Evolutionary conservation across 2,113 vertebrate species (phyloP).

Genomic region (Setophaga petechia): DNA sequence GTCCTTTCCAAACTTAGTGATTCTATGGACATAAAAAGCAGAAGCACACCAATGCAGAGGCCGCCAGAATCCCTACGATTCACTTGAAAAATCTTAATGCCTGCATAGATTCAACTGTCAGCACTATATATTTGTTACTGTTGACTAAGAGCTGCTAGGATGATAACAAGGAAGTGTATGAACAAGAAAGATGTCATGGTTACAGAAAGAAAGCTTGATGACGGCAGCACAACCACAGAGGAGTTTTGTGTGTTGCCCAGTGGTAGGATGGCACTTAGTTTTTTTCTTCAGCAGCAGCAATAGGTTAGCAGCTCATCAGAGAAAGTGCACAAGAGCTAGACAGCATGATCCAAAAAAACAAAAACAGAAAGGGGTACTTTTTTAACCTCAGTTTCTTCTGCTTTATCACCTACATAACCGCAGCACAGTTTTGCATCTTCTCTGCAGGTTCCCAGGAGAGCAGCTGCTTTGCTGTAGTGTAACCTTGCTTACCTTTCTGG

Average conservation of each 20-base stretch:
- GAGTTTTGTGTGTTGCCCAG: neutral
- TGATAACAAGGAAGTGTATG: neutral
- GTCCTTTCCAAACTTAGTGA: neutral
- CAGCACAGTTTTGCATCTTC: slow-evolving; percentile 36
- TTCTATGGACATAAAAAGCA: neutral
- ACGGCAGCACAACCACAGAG: slow-evolving; percentile 7
- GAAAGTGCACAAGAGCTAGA: neutral
- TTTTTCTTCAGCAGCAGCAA: slow-evolving; percentile 9
- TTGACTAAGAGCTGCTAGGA: neutral
- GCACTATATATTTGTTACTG: neutral
- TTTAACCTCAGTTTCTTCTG: slow-evolving; percentile 48
- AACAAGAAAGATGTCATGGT: neutral
- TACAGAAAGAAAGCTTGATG: neutral
- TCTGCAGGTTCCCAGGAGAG: slow-evolving; percentile 32
- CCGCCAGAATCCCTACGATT: neutral
- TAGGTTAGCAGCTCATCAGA: slow-evolving; percentile 11
- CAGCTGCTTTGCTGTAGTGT: neutral
- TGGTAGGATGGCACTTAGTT: neutral
- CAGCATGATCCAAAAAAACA: slow-evolving; percentile 7
- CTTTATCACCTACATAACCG: slow-evolving; percentile 19
- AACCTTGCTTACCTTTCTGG: neutral
- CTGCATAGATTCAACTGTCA: neutral
- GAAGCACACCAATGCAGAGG: neutral
- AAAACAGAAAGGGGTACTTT: neutral
- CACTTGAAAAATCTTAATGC: neutral